A percentile compares a stretch with the other conserved stretches of the same genome.
These are phyloP conservation scores for Lamellibrachia luymesi DNA, from an alignment of 1,140 invertebrate genomes.

Conservation along the genomic window DNA sequence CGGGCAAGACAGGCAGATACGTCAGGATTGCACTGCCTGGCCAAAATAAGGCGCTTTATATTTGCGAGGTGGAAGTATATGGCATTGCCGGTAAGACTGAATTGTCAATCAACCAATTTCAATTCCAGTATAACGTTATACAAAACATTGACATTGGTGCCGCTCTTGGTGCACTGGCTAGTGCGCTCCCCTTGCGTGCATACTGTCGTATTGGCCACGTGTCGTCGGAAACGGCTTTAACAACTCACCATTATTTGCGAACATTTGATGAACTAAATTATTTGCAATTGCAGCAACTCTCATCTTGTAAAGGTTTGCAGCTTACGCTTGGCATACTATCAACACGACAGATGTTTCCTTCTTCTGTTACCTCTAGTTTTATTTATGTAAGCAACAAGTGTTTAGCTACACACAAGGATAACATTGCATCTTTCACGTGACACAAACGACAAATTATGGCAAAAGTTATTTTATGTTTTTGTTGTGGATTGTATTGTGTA, in stretches of 20 bases:
- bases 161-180: background rate
- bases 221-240: background rate
- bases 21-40: background rate
- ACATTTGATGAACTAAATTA: background rate
- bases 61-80: background rate
- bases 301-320: background rate
- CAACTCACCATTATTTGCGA: background rate
- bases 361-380: too few species aligned
- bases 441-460: too few species aligned
- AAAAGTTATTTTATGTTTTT: too few species aligned
- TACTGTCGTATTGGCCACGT: too few species aligned
- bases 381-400: too few species aligned
- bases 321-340: background rate
- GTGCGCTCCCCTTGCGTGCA: too few species aligned
- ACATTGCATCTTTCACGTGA: too few species aligned
- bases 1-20: background rate
- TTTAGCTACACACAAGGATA: too few species aligned
- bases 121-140: background rate
- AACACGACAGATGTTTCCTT: too few species aligned
- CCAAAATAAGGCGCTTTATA: background rate
- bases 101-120: background rate
- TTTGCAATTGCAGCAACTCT: background rate
- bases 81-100: background rate
- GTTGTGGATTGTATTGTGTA: too few species aligned
- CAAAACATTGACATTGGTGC: background rate